phyloP scores from a whole-genome alignment of 2,113 vertebrate species.

The Garra rufa region DNA sequence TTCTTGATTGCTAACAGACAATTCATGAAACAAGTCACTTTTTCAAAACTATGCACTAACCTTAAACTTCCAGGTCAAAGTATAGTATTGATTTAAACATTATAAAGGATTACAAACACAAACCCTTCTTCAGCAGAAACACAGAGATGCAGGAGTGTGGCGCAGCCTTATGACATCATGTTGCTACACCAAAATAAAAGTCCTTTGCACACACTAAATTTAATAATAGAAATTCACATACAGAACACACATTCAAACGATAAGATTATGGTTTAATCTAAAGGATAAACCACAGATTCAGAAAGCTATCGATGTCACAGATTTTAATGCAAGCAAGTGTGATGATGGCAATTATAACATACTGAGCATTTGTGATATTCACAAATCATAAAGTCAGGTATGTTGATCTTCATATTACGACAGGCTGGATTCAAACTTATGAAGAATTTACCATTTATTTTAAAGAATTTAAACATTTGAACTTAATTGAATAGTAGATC shows the following conservation, averaged over 20 bases:
- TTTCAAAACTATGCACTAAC: no score
- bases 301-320: not conserved
- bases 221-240: not conserved
- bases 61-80: no score
- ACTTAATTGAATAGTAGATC: not conserved
- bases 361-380: not conserved
- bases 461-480: no score
- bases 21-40: no score
- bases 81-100: not conserved
- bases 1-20: no score
- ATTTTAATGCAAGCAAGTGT: not conserved
- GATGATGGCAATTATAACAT: not conserved
- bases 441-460: not conserved
- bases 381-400: no score
- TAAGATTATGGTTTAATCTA: not conserved
- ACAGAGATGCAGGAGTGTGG: not conserved
- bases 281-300: not conserved
- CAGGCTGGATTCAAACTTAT: not conserved
- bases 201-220: no score
- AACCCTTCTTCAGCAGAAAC: not conserved
- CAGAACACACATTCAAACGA: not conserved
- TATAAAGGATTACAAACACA: not conserved
- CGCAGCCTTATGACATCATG: not conserved
- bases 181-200: not conserved
- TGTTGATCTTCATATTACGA: not conserved